Percentiles rank a stretch among this genome's conserved stretches.
These are phyloP conservation scores for Xestobium rufovillosum DNA, from an alignment of 2,888 invertebrate genomes.

Conservation along the genomic window DNA sequence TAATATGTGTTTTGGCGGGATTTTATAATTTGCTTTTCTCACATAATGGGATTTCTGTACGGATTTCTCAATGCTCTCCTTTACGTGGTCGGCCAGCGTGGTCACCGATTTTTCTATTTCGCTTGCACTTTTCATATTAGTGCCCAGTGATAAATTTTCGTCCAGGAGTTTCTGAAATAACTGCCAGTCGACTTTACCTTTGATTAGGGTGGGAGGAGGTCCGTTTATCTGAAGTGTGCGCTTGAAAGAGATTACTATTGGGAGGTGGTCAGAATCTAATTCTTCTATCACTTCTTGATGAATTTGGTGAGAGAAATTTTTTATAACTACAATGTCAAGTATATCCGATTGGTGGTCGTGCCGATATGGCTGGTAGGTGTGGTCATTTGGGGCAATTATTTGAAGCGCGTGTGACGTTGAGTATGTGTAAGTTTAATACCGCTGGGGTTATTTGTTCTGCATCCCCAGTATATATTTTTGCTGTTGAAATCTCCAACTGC, in stretches of 20 bases:
- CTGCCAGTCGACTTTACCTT: neutral
- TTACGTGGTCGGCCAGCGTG: neutral
- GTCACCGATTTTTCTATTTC: neutral
- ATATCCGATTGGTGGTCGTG: too few species aligned
- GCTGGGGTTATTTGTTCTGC: too few species aligned
- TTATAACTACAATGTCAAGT: neutral
- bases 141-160: too few species aligned
- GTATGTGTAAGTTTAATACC: too few species aligned
- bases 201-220: neutral
- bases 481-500: constrained; percentile 1
- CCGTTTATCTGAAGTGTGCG: neutral
- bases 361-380: too few species aligned
- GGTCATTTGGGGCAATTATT: too few species aligned
- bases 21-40: neutral
- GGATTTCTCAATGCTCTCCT: neutral
- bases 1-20: neutral
- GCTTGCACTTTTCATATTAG: neutral
- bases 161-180: too few species aligned
- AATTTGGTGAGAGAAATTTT: neutral
- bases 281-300: neutral
- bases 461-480: neutral
- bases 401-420: too few species aligned
- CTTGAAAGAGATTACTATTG: neutral
- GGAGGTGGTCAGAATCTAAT: constrained; percentile 1
- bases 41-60: too few species aligned